Conservation (phyloP, 2,797 vertebrate genomes). For the Alca torda region DNA sequence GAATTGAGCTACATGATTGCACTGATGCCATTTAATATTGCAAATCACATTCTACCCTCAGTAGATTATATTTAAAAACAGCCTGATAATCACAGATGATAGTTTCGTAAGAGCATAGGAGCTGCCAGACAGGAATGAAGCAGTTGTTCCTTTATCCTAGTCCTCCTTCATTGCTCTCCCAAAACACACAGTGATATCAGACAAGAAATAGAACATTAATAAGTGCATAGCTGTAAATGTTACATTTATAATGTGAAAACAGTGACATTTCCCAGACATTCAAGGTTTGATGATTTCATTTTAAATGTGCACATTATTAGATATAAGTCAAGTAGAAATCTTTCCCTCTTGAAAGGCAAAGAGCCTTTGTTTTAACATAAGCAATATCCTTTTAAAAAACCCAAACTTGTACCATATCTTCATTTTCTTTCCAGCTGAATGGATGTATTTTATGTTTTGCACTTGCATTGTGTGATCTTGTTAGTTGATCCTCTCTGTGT, state of each 20-base stretch:
- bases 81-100: conserved; percentile 48
- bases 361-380: neutral
- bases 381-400: neutral
- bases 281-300: neutral
- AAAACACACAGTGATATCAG: neutral
- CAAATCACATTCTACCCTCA: conserved; percentile 36
- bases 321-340: neutral
- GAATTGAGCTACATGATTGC: neutral
- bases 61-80: conserved; percentile 45
- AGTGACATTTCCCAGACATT: neutral
- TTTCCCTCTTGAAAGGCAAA: neutral
- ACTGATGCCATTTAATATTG: conserved; percentile 48
- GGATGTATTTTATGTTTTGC: neutral
- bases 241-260: neutral
- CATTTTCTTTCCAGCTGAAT: neutral
- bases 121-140: neutral
- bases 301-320: neutral
- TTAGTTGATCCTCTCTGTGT: neutral
- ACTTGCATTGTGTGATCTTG: neutral
- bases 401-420: neutral
- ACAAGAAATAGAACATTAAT: neutral
- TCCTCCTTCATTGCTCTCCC: neutral
- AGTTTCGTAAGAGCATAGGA: conserved; percentile 17
- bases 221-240: neutral
- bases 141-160: conserved; percentile 8